Evolutionary conservation across 2,113 vertebrate species (phyloP).

Genomic region (Bufo bufo): DNA sequence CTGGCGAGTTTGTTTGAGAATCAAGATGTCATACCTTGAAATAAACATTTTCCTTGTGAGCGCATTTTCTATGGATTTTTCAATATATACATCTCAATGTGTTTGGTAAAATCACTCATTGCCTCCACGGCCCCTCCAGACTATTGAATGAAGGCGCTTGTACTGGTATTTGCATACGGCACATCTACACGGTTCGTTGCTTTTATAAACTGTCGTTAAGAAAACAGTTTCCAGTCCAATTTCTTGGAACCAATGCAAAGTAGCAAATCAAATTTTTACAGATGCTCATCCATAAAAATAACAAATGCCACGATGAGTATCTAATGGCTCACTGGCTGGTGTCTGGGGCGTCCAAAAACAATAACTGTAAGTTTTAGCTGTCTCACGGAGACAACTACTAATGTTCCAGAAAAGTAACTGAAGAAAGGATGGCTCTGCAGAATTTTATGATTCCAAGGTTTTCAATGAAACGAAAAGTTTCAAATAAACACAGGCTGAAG

Average conservation of each 20-base stretch:
- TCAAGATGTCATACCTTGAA: constrained; percentile 11
- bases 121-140: neutral
- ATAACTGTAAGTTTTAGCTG: constrained; percentile 45
- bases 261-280: constrained; percentile 52
- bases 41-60: constrained; percentile 33
- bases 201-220: constrained; percentile 51
- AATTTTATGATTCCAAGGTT: constrained; percentile 54
- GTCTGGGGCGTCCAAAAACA: constrained; percentile 46
- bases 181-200: constrained; percentile 28
- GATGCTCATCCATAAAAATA: constrained; percentile 52
- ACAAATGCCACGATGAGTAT: constrained; percentile 42
- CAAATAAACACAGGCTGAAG: constrained; percentile 42
- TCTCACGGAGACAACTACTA: constrained; percentile 52
- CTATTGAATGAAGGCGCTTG: constrained; percentile 45
- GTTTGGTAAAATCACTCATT: constrained; percentile 22
- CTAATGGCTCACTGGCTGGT: constrained; percentile 38
- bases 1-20: neutral
- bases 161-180: constrained; percentile 49
- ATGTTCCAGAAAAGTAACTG: constrained; percentile 56
- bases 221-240: constrained; percentile 44
- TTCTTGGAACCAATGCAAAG: constrained; percentile 48
- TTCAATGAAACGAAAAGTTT: constrained; percentile 48
- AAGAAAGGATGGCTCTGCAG: constrained; percentile 48
- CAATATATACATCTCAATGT: constrained; percentile 1
- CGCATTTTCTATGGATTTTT: neutral